Evolutionary conservation across 2,797 vertebrate genomes (phyloP), one percentile per base, ranked within the genome.

Genomic region (Odontamblyopus rebecca): DNA sequence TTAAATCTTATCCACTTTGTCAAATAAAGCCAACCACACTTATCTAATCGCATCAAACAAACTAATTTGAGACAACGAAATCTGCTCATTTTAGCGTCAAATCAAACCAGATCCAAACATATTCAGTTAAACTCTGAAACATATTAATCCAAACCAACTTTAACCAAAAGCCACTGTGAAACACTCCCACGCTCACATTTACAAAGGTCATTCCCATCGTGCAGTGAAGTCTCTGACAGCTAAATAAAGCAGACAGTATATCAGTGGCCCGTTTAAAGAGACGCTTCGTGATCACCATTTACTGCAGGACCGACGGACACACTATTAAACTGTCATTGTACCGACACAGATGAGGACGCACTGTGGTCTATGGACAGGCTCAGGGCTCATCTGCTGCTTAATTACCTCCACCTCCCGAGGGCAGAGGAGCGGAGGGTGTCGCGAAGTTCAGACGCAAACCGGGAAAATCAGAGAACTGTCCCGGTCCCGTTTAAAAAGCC

Each of bases 321-420:
- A 60, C 54, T 61, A 61, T 61, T 41, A 61, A 60, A 65, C 50
- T 74, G 18, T 54, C 41, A 26, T 65, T 67, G 61, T 70, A 60
- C 59, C 1, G 27, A 60, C 23, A 44, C 18, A 61, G 68, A 70
- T 73, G 60, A 54, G 61, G 50, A 70, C 18, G 64, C 75, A 61
- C 71, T 69, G 59, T n/a, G 69, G 70, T 73, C 72, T 68, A 56
- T 18, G 69, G 70, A 74, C 72, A 72, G 73, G 69, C 66, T 75
- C 29, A 12, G 61, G 61, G 72, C 72, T 85, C 71, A 78, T 79
- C 67, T 69, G 61, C 70, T 78, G 68, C 76, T 23, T 82, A 86
- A 84, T 86, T 80, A 86, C 59, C n/a, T 48, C 56, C 71, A 75
- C 35, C 44, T 48, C 61, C 64, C 9, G 59, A 51, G 18, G 13